Conservation (phyloP, 1,140 invertebrate species). For the Eciton burchellii region DNA sequence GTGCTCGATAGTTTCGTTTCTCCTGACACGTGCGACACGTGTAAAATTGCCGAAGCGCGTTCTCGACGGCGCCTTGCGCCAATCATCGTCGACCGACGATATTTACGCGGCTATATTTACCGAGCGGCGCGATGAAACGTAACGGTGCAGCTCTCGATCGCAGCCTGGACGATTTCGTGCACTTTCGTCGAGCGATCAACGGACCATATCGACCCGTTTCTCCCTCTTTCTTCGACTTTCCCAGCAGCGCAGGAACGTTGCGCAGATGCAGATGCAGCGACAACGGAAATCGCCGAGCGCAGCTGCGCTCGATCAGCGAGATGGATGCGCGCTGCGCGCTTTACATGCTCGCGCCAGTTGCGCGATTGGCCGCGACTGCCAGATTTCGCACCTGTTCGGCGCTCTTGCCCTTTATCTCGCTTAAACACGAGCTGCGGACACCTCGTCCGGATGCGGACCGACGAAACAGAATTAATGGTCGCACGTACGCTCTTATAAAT, state of each 20-base stretch:
- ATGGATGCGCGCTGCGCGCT: slow-evolving; percentile 63
- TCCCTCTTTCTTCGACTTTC: not conserved
- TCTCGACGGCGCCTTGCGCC: too few relatives aligned
- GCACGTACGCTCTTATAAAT: not conserved
- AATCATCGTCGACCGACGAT: too few relatives aligned
- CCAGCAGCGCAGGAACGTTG: slow-evolving; percentile 50
- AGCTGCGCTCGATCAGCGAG: slow-evolving; percentile 70
- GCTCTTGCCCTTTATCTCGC: slow-evolving; percentile 38
- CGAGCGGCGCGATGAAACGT: too few relatives aligned
- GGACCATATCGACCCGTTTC: not conserved
- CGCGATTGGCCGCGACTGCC: slow-evolving; percentile 55
- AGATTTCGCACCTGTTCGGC: slow-evolving; percentile 64
- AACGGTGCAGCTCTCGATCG: too few relatives aligned
- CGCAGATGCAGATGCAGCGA: slow-evolving; percentile 60
- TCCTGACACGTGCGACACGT: not conserved
- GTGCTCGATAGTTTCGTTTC: slow-evolving; percentile 9
- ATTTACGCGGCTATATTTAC: too few relatives aligned
- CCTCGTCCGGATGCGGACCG: not conserved
- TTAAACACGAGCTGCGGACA: slow-evolving; percentile 11
- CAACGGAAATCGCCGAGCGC: slow-evolving; percentile 68
- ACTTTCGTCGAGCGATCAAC: not conserved
- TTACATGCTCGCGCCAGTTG: slow-evolving; percentile 45
- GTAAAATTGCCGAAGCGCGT: not conserved
- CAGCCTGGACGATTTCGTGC: too few relatives aligned
- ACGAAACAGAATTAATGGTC: not conserved